Percentiles rank a stretch among this genome's conserved stretches.
These are phyloP conservation scores for Notodonta ziczac DNA, from an alignment of 2,888 invertebrate genomes.

Conservation along the genomic window DNA sequence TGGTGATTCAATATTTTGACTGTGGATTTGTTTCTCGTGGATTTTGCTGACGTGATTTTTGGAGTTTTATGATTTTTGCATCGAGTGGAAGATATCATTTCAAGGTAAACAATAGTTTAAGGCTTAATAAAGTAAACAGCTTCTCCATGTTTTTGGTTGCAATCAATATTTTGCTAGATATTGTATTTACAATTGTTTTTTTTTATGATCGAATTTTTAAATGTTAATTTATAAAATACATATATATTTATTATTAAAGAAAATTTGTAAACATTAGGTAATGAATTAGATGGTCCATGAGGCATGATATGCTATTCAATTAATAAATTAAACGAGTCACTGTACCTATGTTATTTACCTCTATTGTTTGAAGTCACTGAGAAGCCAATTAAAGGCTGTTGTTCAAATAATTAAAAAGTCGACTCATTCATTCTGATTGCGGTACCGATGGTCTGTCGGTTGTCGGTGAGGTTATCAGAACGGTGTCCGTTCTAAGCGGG, in stretches of 20 bases:
- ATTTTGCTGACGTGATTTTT: constrained; percentile 45
- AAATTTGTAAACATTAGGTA: neutral
- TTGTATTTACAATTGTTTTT: neutral
- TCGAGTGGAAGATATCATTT: constrained; percentile 26
- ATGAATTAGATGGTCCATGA: neutral
- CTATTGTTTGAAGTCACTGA: neutral
- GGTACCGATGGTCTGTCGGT: neutral
- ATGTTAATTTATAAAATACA: neutral
- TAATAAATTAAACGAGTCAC: neutral
- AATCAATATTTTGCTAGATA: neutral
- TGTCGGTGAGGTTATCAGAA: neutral
- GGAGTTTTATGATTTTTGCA: constrained; percentile 40
- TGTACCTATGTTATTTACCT: constrained; percentile 1
- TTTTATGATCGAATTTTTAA: neutral
- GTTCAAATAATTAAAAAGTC: constrained; percentile 1
- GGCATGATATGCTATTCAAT: neutral
- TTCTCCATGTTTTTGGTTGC: neutral
- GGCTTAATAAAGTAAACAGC: neutral
- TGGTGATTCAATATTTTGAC: constrained; percentile 51
- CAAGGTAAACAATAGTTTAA: constrained; percentile 33
- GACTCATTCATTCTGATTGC: constrained; percentile 2
- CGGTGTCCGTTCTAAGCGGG: constrained; percentile 1
- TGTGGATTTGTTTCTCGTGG: constrained; percentile 66
- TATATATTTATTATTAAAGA: neutral
- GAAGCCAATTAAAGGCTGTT: constrained; percentile 3